Conservation (phyloP, 2,888 invertebrate species). For the Eutolmus rufibarbis region DNA sequence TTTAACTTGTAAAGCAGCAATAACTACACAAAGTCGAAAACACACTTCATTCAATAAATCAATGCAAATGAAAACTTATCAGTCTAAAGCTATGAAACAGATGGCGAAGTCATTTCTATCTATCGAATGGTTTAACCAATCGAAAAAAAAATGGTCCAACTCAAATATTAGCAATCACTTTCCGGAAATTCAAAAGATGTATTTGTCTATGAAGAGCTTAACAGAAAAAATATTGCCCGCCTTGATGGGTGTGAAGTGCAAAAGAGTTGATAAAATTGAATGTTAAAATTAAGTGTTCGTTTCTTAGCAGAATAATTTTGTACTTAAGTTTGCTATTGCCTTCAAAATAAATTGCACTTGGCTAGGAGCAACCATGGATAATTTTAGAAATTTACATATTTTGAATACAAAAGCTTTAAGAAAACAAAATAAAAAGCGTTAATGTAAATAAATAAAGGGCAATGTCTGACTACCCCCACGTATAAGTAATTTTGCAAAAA, state of each 20-base stretch:
- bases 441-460: neutral
- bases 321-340: neutral
- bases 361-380: neutral
- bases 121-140: neutral
- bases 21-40: neutral
- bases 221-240: neutral
- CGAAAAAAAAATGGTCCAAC: neutral
- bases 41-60: neutral
- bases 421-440: neutral
- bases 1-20: neutral
- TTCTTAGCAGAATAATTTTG: neutral
- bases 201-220: neutral
- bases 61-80: neutral
- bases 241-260: neutral
- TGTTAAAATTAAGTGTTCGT: neutral
- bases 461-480: neutral
- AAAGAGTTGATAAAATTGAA: neutral
- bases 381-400: neutral
- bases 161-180: neutral
- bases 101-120: neutral
- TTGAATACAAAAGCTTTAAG: neutral
- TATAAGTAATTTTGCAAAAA: neutral
- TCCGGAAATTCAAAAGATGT: neutral
- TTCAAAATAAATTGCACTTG: neutral
- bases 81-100: neutral